A percentile compares a stretch with the other conserved stretches of the same genome.
These are phyloP conservation scores for Seladonia tumulorum DNA, from an alignment of 2,888 invertebrate species.

Conservation along the genomic window DNA sequence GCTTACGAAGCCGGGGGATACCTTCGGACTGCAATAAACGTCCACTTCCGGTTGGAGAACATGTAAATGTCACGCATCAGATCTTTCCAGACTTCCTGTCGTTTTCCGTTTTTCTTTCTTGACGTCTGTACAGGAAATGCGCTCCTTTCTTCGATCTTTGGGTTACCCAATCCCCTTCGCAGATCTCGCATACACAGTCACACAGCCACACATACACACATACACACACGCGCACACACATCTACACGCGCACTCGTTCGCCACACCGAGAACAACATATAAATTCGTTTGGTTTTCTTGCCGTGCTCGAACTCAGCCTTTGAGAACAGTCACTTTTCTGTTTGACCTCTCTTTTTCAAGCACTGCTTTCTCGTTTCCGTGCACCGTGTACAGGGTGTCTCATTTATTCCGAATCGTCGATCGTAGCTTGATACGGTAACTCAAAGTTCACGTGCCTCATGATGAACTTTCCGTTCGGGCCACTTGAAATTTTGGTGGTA, in stretches of 20 bases:
- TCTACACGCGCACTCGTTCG: conserved; percentile 1
- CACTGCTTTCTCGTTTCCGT: conserved; percentile 34
- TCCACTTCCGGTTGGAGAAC: conserved; percentile 50
- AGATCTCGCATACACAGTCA: neutral
- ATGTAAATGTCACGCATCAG: conserved; percentile 55
- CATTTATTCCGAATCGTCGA: neutral
- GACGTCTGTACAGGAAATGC: conserved; percentile 28
- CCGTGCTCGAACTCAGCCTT: conserved; percentile 7
- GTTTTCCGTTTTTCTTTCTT: conserved; percentile 42
- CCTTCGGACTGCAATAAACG: conserved; percentile 37
- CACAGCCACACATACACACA: neutral
- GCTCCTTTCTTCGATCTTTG: conserved; percentile 39
- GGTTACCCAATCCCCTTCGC: conserved; percentile 54
- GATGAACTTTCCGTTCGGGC: no score
- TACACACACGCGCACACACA: conserved; percentile 3
- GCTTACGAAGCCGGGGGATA: conserved; percentile 53
- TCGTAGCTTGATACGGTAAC: neutral
- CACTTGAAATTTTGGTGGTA: no score
- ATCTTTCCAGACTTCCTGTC: conserved; percentile 32
- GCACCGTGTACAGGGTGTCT: conserved; percentile 14
- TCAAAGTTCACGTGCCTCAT: no score
- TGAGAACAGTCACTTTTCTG: conserved; percentile 30
- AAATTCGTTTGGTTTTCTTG: neutral
- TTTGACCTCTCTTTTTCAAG: conserved; percentile 34
- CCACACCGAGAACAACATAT: neutral